Base-by-base conservation (phyloP, 2,797 vertebrate genomes). In the Sebastolobus alascanus region DNA sequence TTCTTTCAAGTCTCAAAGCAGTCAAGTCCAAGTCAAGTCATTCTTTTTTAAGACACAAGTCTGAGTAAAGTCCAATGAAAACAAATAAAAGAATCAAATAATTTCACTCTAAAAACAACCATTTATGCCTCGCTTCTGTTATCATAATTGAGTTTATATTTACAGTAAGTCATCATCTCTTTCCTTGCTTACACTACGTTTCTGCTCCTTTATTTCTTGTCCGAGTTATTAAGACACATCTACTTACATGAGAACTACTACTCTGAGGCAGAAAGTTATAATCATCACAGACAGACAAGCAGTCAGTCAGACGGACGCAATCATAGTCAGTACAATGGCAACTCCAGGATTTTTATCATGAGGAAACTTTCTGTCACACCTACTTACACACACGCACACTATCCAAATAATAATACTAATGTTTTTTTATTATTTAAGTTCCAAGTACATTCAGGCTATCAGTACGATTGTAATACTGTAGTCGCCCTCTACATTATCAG, bases 401-500 rank as follows among this genome's bases (percentile, higher is more conserved):
- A 79, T 82, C 37, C 73, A 68, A 84, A 69, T 43, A 81, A 83
- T 14, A 82, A 63, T 31, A 73, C 55, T n/a, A 33, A 38, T 10
- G 4, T 20, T 59, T 69, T 69, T 85, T 12, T 11, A 12, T 55
- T 25, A 79, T 82, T 84, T 35, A 63, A 66, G 46, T 76, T 52
- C 31, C 72, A 68, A 55, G 73, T 52, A 73, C 55, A 75, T 7
- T 59, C 37, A 18, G 43, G 40, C 65, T 73, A 79, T 81, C 61
- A 56, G 55, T 31, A 16, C 22, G 33, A 65, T 56, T 75, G 79
- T 67, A 73, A 33, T 25, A 31, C 25, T 65, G 69, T 31, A 77
- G 54, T 73, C 68, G 25, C 77, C 43, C 52, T 82, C 3, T 5
- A 25, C 70, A 73, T 68, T 93, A 94, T 93, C 93, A 80, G 79